Conservation (phyloP, 2,888 invertebrate species). For the Philhelius pedissequus region DNA sequence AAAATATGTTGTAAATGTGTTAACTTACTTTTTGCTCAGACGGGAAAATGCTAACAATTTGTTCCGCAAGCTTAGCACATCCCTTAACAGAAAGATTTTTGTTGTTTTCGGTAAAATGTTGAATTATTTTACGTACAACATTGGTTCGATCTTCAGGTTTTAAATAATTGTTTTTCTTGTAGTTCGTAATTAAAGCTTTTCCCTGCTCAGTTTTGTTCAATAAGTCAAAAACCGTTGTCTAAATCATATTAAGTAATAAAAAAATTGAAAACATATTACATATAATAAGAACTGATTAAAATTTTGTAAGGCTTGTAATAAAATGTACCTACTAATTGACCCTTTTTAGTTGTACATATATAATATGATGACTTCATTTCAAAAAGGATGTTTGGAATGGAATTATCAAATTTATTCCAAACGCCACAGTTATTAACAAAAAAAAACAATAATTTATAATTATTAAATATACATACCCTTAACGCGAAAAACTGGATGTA, state of each 20-base stretch:
- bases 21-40: constrained; percentile 3
- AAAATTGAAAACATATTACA: neutral
- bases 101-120: neutral
- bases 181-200: neutral
- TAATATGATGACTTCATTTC: no score
- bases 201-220: constrained; percentile 1
- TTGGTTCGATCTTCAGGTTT: constrained; percentile 5
- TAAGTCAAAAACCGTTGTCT: neutral
- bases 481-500: no score
- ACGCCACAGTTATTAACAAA: no score
- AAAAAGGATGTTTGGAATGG: no score
- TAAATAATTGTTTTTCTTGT: neutral
- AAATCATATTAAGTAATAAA: neutral
- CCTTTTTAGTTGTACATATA: no score
- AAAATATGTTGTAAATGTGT: neutral
- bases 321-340: no score
- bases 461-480: no score
- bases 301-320: no score
- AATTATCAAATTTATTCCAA: no score
- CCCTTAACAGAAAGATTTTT: neutral
- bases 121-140: neutral
- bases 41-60: neutral
- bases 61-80: neutral
- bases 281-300: no score
- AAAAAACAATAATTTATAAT: no score